These are phyloP conservation scores for Anseranas semipalmata DNA, from an alignment of 2,113 vertebrate species.

Conservation along the genomic window DNA sequence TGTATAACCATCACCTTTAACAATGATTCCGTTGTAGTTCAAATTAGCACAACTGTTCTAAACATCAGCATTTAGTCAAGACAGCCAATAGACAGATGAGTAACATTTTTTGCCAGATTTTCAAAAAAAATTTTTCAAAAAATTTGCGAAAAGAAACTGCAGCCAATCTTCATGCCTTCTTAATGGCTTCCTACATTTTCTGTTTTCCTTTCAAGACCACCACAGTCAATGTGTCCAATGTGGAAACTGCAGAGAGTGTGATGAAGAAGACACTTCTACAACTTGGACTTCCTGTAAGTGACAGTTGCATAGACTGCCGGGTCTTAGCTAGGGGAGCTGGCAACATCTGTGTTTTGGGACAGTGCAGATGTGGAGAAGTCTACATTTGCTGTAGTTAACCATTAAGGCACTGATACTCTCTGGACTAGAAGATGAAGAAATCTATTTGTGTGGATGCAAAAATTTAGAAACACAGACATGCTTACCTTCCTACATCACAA, in stretches of 20 bases:
- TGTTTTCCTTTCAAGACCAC: conserved; percentile 60
- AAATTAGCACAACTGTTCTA: background rate
- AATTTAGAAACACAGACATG: background rate
- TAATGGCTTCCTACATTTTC: background rate
- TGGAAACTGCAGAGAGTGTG: conserved; percentile 69
- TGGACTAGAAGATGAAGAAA: background rate
- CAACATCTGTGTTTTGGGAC: background rate
- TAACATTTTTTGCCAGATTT: background rate
- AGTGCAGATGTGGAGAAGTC: background rate
- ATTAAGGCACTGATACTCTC: background rate
- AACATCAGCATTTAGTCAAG: background rate
- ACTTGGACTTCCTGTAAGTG: conserved; percentile 73
- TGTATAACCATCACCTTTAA: background rate
- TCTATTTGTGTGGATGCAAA: background rate
- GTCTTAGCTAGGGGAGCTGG: background rate
- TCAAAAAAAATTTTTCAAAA: too few species aligned
- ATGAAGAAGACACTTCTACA: conserved; percentile 67
- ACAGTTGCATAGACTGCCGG: background rate
- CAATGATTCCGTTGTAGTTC: background rate
- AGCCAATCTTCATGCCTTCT: background rate
- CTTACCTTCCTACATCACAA: background rate
- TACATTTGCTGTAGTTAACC: background rate
- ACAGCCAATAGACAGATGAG: background rate
- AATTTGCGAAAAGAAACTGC: background rate
- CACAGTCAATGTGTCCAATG: conserved; percentile 62